Evolutionary conservation across 2,797 vertebrate species (phyloP).

Genomic region (Sparidentex hasta): DNA sequence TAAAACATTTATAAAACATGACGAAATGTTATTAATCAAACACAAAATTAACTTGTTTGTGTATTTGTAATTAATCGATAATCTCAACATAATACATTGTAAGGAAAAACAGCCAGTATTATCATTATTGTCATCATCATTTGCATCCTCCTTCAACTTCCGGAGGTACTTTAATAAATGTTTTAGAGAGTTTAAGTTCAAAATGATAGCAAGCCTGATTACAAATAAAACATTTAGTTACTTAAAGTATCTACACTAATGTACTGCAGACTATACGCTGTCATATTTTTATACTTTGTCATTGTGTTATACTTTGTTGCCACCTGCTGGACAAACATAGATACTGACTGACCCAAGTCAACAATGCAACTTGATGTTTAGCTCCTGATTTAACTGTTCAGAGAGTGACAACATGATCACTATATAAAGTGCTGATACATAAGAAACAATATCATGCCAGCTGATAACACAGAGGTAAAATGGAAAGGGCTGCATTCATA

Average conservation of each 20-base stretch:
- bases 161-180: neutral
- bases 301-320: slow-evolving; percentile 53
- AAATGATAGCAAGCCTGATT: neutral
- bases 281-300: neutral
- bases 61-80: neutral
- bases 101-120: neutral
- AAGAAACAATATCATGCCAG: neutral
- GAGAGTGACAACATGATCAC: neutral
- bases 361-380: neutral
- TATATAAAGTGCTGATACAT: neutral
- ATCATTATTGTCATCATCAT: neutral
- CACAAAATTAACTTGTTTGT: neutral
- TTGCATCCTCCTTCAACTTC: neutral
- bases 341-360: neutral
- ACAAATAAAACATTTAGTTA: neutral
- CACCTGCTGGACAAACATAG: slow-evolving; percentile 60
- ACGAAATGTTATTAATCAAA: neutral
- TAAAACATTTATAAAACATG: neutral
- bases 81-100: neutral
- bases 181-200: neutral
- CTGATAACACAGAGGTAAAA: neutral
- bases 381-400: neutral
- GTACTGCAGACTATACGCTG: neutral
- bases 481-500: neutral
- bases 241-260: neutral